Conservation (phyloP, 2,113 vertebrate genomes). For the Halcyon malimbica region DNA sequence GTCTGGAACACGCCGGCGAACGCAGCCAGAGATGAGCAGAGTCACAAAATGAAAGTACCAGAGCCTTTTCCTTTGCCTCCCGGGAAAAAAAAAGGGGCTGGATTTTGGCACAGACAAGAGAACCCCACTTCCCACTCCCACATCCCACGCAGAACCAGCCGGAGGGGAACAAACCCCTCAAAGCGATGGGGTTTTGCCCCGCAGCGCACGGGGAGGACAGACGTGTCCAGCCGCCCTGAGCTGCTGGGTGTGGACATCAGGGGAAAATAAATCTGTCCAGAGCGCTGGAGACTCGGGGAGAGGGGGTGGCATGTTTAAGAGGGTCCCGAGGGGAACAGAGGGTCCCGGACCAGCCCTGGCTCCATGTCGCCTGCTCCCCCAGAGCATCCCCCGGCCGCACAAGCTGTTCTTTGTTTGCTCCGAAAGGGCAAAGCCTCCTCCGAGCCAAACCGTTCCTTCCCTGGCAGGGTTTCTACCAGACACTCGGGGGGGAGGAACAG, state of each 20-base stretch:
- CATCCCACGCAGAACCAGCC: rapidly evolving
- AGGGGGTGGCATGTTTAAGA: rapidly evolving
- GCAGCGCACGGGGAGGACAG: rapidly evolving
- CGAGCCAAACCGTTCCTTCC: not conserved
- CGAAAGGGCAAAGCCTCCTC: conserved; percentile 1
- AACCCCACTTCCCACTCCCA: too few relatives aligned
- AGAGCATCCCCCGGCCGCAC: not conserved
- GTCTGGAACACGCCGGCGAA: not conserved
- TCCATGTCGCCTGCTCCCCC: rapidly evolving
- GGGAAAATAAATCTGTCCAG: not conserved
- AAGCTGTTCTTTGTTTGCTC: conserved; percentile 41
- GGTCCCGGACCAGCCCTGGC: not conserved
- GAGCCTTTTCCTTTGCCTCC: not conserved
- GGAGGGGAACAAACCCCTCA: not conserved
- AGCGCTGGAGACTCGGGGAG: rapidly evolving
- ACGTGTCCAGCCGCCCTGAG: rapidly evolving
- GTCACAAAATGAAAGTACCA: not conserved
- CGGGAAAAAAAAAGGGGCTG: not conserved
- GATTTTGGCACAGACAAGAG: not conserved
- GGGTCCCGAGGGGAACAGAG: rapidly evolving
- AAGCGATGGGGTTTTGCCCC: not conserved
- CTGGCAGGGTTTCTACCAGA: not conserved
- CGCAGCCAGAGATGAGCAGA: rapidly evolving
- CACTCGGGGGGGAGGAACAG: not conserved
- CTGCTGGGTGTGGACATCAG: not conserved